A percentile compares a stretch with the other conserved stretches of the same genome.
Evolutionary conservation across 1,140 invertebrate genomes (phyloP).

Genomic region (Dufourea novaeangliae): DNA sequence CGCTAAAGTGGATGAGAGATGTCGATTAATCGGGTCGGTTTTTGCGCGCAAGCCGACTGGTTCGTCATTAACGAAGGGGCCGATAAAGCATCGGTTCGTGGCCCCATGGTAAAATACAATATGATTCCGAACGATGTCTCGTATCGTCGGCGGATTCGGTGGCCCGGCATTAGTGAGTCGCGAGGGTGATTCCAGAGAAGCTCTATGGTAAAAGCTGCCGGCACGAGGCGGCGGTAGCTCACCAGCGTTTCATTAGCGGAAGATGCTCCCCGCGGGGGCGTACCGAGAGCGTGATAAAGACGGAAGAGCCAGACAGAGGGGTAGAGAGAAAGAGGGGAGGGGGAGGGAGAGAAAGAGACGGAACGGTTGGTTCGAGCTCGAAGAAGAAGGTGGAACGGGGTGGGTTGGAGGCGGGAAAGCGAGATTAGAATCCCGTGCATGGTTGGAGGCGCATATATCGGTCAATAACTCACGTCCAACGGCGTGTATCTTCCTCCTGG

Average conservation of each 20-base stretch:
- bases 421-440: constrained; percentile 80
- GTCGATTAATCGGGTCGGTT: neutral
- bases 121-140: constrained; percentile 47
- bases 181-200: constrained; percentile 69
- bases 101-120: constrained; percentile 60
- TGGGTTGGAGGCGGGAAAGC: constrained; percentile 69
- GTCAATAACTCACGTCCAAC: constrained; percentile 64
- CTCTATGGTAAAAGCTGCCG: constrained; percentile 69
- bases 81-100: constrained; percentile 42
- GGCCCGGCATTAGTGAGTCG: constrained; percentile 68
- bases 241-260: constrained; percentile 81
- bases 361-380: constrained; percentile 62
- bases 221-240: constrained; percentile 81
- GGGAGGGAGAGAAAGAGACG: constrained; percentile 29
- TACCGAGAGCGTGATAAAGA: constrained; percentile 54
- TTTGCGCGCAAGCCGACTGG: constrained; percentile 12
- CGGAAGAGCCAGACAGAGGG: constrained; percentile 14
- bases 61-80: constrained; percentile 32
- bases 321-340: constrained; percentile 28
- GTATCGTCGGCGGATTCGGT: constrained; percentile 49
- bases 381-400: constrained; percentile 62
- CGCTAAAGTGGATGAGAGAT: neutral
- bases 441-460: constrained; percentile 72
- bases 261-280: constrained; percentile 78
- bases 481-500: constrained; percentile 49